Evolutionary conservation across 2,888 invertebrate genomes (phyloP).

Genomic region (Acleris literana): DNA sequence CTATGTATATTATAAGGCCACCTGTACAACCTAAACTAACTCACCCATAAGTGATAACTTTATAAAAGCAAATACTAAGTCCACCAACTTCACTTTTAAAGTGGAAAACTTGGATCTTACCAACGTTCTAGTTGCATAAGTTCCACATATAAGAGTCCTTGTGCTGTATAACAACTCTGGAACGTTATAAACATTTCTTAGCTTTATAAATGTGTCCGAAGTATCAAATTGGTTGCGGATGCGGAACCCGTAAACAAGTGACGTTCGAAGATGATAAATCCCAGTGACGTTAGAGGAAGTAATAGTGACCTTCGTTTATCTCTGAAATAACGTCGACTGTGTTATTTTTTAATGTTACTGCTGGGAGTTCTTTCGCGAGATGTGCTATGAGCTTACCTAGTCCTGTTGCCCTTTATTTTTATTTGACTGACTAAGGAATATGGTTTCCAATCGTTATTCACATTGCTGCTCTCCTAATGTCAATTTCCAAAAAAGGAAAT

Average conservation of each 20-base stretch:
- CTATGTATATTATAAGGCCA: too few relatives aligned
- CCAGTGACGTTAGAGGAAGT: constrained; percentile 9
- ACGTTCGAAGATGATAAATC: constrained; percentile 15
- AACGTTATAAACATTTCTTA: constrained; percentile 19
- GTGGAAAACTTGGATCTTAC: neutral
- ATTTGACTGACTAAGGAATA: too few relatives aligned
- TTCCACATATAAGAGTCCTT: constrained; percentile 1
- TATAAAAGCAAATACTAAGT: neutral
- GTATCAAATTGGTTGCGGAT: constrained; percentile 13
- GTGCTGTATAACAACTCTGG: constrained; percentile 3
- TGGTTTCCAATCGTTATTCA: too few relatives aligned
- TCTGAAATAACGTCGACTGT: neutral
- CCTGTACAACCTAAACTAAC: too few relatives aligned
- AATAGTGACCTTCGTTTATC: constrained; percentile 7
- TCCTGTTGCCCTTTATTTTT: too few relatives aligned
- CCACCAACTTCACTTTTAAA: neutral
- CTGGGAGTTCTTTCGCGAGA: too few relatives aligned
- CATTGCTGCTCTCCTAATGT: too few relatives aligned
- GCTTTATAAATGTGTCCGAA: constrained; percentile 28
- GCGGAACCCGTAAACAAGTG: constrained; percentile 30
- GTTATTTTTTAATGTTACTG: neutral
- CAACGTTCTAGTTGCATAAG: neutral
- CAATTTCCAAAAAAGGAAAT: too few relatives aligned
- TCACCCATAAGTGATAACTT: too few relatives aligned
- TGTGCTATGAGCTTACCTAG: too few relatives aligned